Evolutionary conservation across 2,888 invertebrate species (phyloP).

Genomic region (Deilephila elpenor): DNA sequence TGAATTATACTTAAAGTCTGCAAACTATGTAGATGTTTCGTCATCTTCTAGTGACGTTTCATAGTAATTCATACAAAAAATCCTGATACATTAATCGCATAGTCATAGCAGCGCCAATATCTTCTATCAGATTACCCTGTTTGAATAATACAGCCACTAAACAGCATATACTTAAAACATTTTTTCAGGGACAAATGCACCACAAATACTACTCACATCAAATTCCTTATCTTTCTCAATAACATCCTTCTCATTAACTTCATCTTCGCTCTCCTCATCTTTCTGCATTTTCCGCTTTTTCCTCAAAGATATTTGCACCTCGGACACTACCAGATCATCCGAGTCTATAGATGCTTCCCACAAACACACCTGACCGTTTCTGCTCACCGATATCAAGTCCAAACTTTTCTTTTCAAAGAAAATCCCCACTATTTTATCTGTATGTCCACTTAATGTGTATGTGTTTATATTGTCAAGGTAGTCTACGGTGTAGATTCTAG

Average conservation of each 20-base stretch:
- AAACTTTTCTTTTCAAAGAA: slow-evolving; percentile 95
- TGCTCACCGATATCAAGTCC: slow-evolving; percentile 92
- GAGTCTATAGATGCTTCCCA: slow-evolving; percentile 94
- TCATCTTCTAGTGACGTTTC: no score
- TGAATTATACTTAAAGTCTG: no score
- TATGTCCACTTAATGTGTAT: slow-evolving; percentile 92
- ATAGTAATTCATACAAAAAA: no score
- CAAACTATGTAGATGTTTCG: no score
- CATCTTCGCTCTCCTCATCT: slow-evolving; percentile 86
- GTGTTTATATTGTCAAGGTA: slow-evolving; percentile 90
- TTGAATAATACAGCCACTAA: background rate
- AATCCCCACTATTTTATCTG: slow-evolving; percentile 92
- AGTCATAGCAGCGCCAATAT: no score
- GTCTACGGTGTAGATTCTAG: slow-evolving; percentile 91
- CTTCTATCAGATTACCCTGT: no score
- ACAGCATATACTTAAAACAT: background rate
- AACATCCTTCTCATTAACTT: slow-evolving; percentile 84
- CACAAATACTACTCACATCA: slow-evolving; percentile 57
- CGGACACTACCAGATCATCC: slow-evolving; percentile 86
- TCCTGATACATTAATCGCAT: no score
- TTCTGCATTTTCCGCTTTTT: slow-evolving; percentile 71
- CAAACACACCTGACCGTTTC: slow-evolving; percentile 92
- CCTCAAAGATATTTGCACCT: slow-evolving; percentile 79
- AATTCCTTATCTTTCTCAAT: slow-evolving; percentile 83
- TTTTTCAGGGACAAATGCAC: background rate